Evolutionary conservation across 64 coral and sea anemone genomes (phyloP).

Genomic region (Stylophora pistillata): DNA sequence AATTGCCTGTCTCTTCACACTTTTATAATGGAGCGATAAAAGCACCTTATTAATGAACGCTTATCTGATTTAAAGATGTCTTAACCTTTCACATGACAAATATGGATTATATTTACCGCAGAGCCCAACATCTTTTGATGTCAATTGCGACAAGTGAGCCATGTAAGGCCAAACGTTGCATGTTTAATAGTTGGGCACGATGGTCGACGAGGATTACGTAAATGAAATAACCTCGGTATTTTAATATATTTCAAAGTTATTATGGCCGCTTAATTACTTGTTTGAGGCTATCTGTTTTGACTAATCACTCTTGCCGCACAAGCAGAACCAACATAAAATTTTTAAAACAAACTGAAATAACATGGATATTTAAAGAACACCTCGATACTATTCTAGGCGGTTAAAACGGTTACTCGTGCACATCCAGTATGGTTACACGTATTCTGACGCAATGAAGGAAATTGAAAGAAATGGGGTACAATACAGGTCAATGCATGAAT

Average conservation of each 20-base stretch:
- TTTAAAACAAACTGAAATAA: neutral
- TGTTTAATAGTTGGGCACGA: neutral
- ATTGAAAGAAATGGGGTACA: neutral
- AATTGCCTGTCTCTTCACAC: neutral
- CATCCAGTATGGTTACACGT: neutral
- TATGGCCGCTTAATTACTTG: neutral
- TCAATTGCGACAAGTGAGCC: neutral
- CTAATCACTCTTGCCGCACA: neutral
- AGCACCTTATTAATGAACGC: constrained; percentile 6
- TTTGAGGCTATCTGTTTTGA: neutral
- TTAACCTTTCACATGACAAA: neutral
- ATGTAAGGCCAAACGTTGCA: neutral
- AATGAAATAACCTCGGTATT: neutral
- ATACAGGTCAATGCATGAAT: neutral
- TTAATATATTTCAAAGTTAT: neutral
- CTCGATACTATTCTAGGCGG: neutral
- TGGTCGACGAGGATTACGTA: neutral
- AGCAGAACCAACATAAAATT: neutral
- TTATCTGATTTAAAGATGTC: neutral
- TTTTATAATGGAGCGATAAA: neutral
- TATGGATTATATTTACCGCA: neutral
- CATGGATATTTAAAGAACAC: neutral
- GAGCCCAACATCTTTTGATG: neutral
- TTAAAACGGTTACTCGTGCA: constrained; percentile 1
- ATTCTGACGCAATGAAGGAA: neutral